A percentile compares a stretch with the other conserved stretches of the same genome.
Evolutionary conservation across 2,888 invertebrate species (phyloP).

Genomic region (Sarcophaga carnaria): DNA sequence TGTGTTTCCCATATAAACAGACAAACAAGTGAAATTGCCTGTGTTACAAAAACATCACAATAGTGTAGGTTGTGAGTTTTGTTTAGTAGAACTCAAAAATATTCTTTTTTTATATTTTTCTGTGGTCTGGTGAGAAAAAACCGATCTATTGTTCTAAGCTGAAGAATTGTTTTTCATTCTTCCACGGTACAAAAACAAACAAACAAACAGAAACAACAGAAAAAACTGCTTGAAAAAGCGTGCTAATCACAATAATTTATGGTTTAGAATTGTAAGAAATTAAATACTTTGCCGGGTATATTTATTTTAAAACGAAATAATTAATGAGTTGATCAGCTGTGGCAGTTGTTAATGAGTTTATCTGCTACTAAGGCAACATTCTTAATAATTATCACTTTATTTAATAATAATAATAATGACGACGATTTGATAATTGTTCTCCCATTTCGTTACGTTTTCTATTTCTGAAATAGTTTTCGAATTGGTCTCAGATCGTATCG

Average conservation of each 20-base stretch:
- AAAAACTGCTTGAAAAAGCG: slow-evolving; percentile 49
- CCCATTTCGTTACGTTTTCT: background rate
- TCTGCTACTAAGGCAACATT: background rate
- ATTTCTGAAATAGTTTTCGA: too few species aligned
- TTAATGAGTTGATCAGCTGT: slow-evolving; percentile 40
- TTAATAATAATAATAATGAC: background rate
- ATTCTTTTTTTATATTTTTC: too few species aligned
- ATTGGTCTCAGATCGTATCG: too few species aligned
- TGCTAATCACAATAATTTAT: slow-evolving; percentile 50
- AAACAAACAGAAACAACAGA: background rate
- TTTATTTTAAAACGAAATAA: slow-evolving; percentile 10
- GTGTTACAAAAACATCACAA: too few species aligned
- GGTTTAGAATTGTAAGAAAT: background rate
- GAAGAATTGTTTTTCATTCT: too few species aligned
- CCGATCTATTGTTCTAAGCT: too few species aligned
- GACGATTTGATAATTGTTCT: background rate
- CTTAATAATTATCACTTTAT: slow-evolving; percentile 42
- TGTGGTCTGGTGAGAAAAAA: too few species aligned
- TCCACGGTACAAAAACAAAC: background rate
- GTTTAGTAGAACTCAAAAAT: too few species aligned
- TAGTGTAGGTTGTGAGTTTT: too few species aligned
- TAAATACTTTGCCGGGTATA: background rate
- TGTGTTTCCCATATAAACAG: too few species aligned
- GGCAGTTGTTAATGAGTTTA: slow-evolving; percentile 12
- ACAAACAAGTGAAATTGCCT: too few species aligned